Evolutionary conservation across 2,113 vertebrate genomes (phyloP), one percentile per base, ranked within the genome.

Genomic region (Maccullochella peelii): DNA sequence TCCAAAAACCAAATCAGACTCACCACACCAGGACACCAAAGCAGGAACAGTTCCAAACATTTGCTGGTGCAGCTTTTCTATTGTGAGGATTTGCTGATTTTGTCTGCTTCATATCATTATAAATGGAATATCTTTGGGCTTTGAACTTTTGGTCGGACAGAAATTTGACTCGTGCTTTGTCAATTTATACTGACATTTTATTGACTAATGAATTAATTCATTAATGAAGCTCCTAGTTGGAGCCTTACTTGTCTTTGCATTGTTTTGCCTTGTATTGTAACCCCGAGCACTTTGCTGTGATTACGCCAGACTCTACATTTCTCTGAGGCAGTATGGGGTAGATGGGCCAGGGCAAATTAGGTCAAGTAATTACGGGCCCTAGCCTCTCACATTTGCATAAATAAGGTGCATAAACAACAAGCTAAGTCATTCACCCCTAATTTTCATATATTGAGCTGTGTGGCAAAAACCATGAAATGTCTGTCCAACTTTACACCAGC

Each of bases 401-500:
- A 33, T 33, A 33, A 33, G 49, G 38, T 70, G 47, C 50, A 49
- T 81, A 40, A 79, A 80, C 49, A 79, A 58, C 73, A 33, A 47
- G 12, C 33, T 8, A 20, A 71, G 76, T 66, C 0, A 61, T 83
- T 66, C 72, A 21, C 54, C 38, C n/a, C 2, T 2, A 40, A 59
- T 86, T 80, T 83, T 86, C 69, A 68, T 86, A 57, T 65, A 47
- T 8, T 44, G 49, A 63, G 63, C 47, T 11, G 6, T 50, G 66
- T 38, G 33, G 55, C 77, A 66, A 58, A 83, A 85, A 74, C 18
- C 52, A 20, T 40, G 47, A 66, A 75, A 66, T 47, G n/a, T 11
- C 69, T 50, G 78, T 86, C 80, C 83, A 81, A 80, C 81, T 80
- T 79, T 61, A 5, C 61, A 77, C 70, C 91, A 91, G 86, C 92